Base-by-base conservation (phyloP, 1,140 invertebrate genomes). In the Mylabris phalerata region DNA sequence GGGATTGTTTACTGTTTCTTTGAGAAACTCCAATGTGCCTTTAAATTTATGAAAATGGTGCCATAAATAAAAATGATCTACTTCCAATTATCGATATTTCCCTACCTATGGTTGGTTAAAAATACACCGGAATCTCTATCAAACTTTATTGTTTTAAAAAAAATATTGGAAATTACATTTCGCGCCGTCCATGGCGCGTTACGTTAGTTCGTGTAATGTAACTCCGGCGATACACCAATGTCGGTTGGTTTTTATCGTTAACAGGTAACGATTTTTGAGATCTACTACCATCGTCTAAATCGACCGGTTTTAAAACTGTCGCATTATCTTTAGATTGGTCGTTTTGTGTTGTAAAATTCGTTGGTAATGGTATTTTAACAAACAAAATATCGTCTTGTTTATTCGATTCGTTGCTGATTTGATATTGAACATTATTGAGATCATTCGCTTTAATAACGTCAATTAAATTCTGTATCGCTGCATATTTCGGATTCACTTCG, bases 301-400 rank as follows among this genome's bases (percentile, higher is more conserved):
- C 46, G 27, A 42, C 57, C 2, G 40, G 49, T 11, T 57, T 59
- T 13, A 32, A 32, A 2, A 32, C 32, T 4, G 7, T 32, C 4
- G 32, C 4, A 40, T 19, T n/a, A 59, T 42, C 4, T 48, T 43
- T 42, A 43, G 57, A 9, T 57, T 57, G 7, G 44, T 54, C 13
- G 45, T 59, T 43, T 62, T 52, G 44, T 61, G 32, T 27, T 0
- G 67, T 67, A 47, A 67, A 66, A 50, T 67, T 70, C 27, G 59
- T 60, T 11, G 70, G 70, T 46, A 73, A 52, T 55, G 72, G 72
- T 19, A 73, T 68, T 61, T 71, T 68, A 3, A 73, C 69, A 51
- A 65, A 67, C 11, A 72, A 56, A n/a, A 70, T 48, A 44, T 72
- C 69, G 25, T 72, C 67, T 0, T 52, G 11, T 43, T 66, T 69